These are phyloP conservation scores for Athrips mouffetella DNA, from an alignment of 2,888 invertebrate species.

Conservation along the genomic window DNA sequence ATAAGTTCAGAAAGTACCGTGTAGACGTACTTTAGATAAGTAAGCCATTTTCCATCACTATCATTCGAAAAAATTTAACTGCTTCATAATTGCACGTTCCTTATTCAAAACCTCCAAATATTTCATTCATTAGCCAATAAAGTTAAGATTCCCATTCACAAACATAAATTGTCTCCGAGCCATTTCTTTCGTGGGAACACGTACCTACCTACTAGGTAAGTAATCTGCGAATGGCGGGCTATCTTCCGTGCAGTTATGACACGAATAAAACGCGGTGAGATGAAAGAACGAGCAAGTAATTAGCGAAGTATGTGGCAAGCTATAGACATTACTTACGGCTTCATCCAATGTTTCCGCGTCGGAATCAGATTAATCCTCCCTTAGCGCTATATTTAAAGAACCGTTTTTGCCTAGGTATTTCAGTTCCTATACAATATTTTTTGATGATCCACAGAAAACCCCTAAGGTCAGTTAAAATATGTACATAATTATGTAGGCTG, in stretches of 20 bases:
- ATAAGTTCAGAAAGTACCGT: too few relatives aligned
- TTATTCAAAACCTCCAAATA: neutral
- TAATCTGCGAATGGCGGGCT: neutral
- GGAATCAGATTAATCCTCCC: too few relatives aligned
- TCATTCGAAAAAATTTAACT: neutral
- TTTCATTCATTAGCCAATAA: neutral
- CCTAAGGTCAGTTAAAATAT: too few relatives aligned
- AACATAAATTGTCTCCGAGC: neutral
- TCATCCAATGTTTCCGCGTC: too few relatives aligned
- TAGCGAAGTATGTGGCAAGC: neutral
- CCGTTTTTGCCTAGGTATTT: too few relatives aligned
- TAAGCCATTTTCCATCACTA: too few relatives aligned
- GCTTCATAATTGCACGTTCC: neutral
- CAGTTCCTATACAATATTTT: too few relatives aligned
- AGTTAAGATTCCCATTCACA: neutral
- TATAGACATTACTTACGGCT: neutral
- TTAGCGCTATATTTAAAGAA: too few relatives aligned
- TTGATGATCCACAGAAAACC: too few relatives aligned
- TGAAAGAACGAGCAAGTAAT: slow-evolving; percentile 29
- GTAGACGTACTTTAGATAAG: too few relatives aligned
- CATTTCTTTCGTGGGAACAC: neutral
- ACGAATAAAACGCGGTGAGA: slow-evolving; percentile 37
- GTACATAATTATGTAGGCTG: too few relatives aligned
- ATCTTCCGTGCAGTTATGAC: slow-evolving; percentile 34
- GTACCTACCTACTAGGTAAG: slow-evolving; percentile 1